Evolutionary conservation across 2,797 vertebrate genomes (phyloP).

Genomic region (Trachops cirrhosus): DNA sequence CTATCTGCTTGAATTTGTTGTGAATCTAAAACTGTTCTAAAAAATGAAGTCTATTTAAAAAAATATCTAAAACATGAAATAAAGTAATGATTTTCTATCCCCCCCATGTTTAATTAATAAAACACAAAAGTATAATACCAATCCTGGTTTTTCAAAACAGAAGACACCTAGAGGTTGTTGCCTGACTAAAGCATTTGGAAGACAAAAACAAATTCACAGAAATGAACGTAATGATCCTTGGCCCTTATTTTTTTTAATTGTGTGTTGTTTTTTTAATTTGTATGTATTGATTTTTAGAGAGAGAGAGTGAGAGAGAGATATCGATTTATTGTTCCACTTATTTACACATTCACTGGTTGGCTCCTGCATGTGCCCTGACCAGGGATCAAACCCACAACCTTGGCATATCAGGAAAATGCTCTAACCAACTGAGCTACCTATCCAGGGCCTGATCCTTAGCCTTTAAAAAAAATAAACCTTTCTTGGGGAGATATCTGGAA

Average conservation of each 20-base stretch:
- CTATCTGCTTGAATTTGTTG: not conserved
- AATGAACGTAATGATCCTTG: not conserved
- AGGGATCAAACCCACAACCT: too few species aligned
- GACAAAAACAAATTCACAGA: conserved; percentile 7
- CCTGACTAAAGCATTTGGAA: conserved; percentile 26
- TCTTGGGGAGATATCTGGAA: not conserved
- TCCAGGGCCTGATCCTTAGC: not conserved
- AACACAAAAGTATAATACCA: conserved; percentile 18
- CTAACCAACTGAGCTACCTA: too few species aligned
- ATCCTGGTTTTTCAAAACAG: conserved; percentile 29
- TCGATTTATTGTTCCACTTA: too few species aligned
- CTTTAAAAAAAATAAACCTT: conserved; percentile 3
- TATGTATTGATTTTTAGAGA: too few species aligned
- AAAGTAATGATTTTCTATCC: not conserved
- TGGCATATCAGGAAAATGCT: too few species aligned
- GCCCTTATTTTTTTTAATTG: too few species aligned
- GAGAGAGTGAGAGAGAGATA: too few species aligned
- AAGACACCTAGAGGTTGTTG: not conserved
- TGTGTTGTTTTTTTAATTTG: too few species aligned
- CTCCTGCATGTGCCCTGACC: too few species aligned
- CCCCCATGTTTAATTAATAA: conserved; percentile 17
- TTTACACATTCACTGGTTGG: too few species aligned
- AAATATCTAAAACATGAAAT: conserved; percentile 17
- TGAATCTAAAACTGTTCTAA: conserved; percentile 8
- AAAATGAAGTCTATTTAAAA: not conserved